A percentile compares a stretch with the other conserved stretches of the same genome.
Evolutionary conservation across 2,113 vertebrate genomes (phyloP).

Genomic region (Takifugu bimaculatus): DNA sequence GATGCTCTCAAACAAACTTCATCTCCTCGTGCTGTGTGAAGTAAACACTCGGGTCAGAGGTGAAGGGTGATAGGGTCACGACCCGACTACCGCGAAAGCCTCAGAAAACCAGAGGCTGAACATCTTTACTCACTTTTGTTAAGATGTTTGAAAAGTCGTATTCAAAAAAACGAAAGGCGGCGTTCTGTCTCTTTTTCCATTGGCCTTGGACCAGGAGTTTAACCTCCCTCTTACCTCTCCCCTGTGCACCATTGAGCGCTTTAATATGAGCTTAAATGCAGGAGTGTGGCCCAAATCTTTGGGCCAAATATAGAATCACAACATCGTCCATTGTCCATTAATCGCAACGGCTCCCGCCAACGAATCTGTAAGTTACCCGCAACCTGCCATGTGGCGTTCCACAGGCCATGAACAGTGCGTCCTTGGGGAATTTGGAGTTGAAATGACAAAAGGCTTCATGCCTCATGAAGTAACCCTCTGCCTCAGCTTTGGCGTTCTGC

Average conservation of each 20-base stretch:
- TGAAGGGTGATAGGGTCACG: constrained; percentile 44
- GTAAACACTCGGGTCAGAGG: constrained; percentile 35
- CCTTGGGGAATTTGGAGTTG: not conserved
- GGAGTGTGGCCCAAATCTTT: not conserved
- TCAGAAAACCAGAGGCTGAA: constrained; percentile 2
- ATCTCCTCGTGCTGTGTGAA: constrained; percentile 9
- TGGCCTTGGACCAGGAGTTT: not conserved
- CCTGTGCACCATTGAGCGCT: not conserved
- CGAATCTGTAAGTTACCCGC: no score
- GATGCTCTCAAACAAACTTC: not conserved
- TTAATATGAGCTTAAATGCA: not conserved
- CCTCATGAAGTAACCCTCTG: constrained; percentile 5
- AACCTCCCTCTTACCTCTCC: not conserved
- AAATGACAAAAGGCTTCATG: not conserved
- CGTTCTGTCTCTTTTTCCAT: not conserved
- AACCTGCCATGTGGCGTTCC: not conserved
- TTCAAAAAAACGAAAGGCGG: not conserved
- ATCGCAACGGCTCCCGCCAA: no score
- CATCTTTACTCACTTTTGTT: not conserved
- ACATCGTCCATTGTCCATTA: no score
- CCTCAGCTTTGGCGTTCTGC: constrained; percentile 5
- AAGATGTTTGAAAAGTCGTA: constrained; percentile 5
- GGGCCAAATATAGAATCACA: not conserved
- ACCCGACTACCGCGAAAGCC: constrained; percentile 21
- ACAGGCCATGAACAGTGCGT: not conserved